Base-by-base conservation (phyloP, 2,113 vertebrate species). In the Hemiprocne comata region DNA sequence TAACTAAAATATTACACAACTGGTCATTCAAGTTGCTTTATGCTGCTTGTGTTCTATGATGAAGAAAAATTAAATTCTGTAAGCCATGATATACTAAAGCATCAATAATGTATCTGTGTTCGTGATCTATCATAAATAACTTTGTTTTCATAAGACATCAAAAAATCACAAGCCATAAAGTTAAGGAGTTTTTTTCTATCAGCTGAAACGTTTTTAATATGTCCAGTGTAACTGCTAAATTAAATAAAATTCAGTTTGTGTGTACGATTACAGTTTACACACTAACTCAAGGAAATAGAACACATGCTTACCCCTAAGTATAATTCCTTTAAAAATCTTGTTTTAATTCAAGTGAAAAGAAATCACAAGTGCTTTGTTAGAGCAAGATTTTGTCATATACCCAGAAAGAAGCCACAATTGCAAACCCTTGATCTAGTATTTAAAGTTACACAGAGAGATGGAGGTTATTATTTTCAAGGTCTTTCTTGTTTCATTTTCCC, bases 391-490 rank as follows among this genome's bases (percentile, higher is more conserved):
- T 91, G n/a, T 72, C 60, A n/a, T 28, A 73, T 54, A 70, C 21
- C 18, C 36, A 90, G 40, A 82, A 85, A 61, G 26, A 89, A 87
- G 36, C 13, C 74, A 85, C 1, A 19, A 66, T 36, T 54, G 10
- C 26, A 87, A 82, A 80, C 5, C 10, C 25, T 88, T 9, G 1
- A 17, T 73, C 6, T 3, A 58, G 23, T 62, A 83, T 91, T 89
- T 84, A 70, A 89, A 90, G 50, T 57, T 90, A 83, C 24, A 73
- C 11, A 73, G 75, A 90, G 34, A n/a, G 4, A 85, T 21, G 3
- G 29, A 80, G 25, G 31, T 50, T 88, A 83, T 76, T 80, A 86
- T 60, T 96, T 90, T 90, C 70, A 90, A 83, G n/a, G 58, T 73
- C 44, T 77, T 82, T 72, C 85, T 93, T 82, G 58, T 61, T 91